Base-by-base conservation (phyloP, 2,113 vertebrate species). In the Lutjanus erythropterus region DNA sequence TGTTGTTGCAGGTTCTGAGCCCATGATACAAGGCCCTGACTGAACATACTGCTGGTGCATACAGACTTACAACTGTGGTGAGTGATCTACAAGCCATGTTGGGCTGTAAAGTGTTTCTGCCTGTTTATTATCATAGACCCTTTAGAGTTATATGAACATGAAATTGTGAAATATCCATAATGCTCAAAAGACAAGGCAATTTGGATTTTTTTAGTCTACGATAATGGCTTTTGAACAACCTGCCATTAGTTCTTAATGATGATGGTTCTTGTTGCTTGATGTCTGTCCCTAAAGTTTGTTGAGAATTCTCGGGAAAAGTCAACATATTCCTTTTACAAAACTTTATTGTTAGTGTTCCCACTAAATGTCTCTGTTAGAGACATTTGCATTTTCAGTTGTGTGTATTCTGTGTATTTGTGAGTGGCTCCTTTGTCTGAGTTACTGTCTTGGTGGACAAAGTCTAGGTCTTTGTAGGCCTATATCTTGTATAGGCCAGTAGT, bases 51-150 rank as follows among this genome's bases (percentile, higher is more conserved):
- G 84, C 69, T 83, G 90, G 77, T 70, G 84, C 75, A 83, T 60
- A 86, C 81, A 89, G 81, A 88, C 90, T 53, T 86, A 88, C 79
- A 79, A 73, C 91, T 88, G 91, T 88, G 91, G 91, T 93, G 85
- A 93, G 91, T 90, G 60, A 75, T 33, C 52, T 14, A 4, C 16
- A 27, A n/a, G 59, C 41, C 5, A n/a, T 71, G 42, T 23, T 47
- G 18, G 33, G 68, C 46, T 77, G 29, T 29, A 15, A 77, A 44
- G 55, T 39, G 4, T 31, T 78, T 74, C 44, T 42, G 11, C 37
- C 25, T 25, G 27, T 15, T 25, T 33, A 4, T 31, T 49, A 37
- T 11, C 47, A 46, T 1, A 21, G 49, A 18, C 19, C 55, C n/a
- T 9, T 4, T 9, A 33, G 23, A 33, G 16, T 37, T 27, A 59